Percentiles rank a stretch among this genome's conserved stretches.
phyloP scores from a whole-genome alignment of 2,797 vertebrate species.

The Somateria mollissima region DNA sequence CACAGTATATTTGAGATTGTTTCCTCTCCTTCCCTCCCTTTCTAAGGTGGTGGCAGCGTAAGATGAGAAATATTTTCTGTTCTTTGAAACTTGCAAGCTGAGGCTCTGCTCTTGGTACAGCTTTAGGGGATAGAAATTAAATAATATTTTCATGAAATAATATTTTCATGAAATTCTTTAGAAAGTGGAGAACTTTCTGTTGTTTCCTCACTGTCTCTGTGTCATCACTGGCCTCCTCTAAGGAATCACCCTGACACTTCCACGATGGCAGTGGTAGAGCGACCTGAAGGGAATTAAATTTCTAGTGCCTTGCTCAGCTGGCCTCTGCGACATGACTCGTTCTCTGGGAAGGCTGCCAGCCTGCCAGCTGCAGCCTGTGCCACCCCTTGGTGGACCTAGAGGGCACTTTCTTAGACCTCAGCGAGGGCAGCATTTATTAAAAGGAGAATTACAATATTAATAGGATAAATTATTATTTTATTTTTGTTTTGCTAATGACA shows the following conservation, averaged over 20 bases:
- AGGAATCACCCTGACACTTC: neutral
- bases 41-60: neutral
- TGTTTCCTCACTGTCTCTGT: accelerated
- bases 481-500: slow-evolving; percentile 65
- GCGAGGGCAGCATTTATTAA: slow-evolving; percentile 38
- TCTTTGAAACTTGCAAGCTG: neutral
- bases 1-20: neutral
- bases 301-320: neutral
- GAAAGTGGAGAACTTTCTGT: neutral
- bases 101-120: neutral
- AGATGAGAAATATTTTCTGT: neutral
- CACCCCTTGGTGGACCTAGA: slow-evolving; percentile 26
- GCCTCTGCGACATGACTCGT: neutral
- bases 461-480: slow-evolving; percentile 54
- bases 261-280: neutral
- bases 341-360: slow-evolving; percentile 62
- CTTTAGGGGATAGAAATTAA: neutral
- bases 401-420: slow-evolving; percentile 29
- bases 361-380: slow-evolving; percentile 51
- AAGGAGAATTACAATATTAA: slow-evolving; percentile 78
- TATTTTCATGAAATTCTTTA: neutral
- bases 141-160: neutral
- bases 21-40: neutral
- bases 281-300: slow-evolving; percentile 19
- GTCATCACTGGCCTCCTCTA: neutral